A percentile compares a stretch with the other conserved stretches of the same genome.
These are phyloP conservation scores for Cryptophagus acutangulus DNA, from an alignment of 2,888 invertebrate species.

Conservation along the genomic window DNA sequence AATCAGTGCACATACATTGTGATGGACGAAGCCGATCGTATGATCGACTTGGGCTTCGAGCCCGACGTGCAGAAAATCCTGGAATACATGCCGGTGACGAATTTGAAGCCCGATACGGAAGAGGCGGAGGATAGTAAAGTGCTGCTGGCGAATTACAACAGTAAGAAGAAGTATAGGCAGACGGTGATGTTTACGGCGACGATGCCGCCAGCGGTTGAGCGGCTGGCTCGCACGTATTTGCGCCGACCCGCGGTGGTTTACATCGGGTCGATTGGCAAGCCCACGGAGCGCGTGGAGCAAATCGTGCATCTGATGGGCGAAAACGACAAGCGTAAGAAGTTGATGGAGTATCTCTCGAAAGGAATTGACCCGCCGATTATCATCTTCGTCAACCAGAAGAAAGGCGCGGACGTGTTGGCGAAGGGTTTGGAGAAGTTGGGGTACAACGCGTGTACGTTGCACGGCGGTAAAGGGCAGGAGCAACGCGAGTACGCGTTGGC, in stretches of 20 bases:
- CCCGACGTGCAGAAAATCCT: slow-evolving; percentile 96
- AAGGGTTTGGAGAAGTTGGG: slow-evolving; percentile 95
- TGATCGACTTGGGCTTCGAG: slow-evolving; percentile 99
- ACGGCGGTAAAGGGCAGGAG: slow-evolving; percentile 99
- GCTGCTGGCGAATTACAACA: slow-evolving; percentile 87
- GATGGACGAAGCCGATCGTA: slow-evolving; percentile 93
- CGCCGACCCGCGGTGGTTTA: slow-evolving; percentile 93
- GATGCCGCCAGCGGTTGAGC: slow-evolving; percentile 97
- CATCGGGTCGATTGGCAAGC: slow-evolving; percentile 92
- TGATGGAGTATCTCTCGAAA: slow-evolving; percentile 85
- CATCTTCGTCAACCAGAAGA: slow-evolving; percentile 99
- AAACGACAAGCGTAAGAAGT: slow-evolving; percentile 92
- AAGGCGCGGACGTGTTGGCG: slow-evolving; percentile 96
- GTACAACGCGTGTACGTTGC: slow-evolving; percentile 93
- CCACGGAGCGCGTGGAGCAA: slow-evolving; percentile 96
- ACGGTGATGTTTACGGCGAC: slow-evolving; percentile 99
- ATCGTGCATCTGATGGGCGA: slow-evolving; percentile 94
- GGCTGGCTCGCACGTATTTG: slow-evolving; percentile 89
- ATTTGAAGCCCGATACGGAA: slow-evolving; percentile 96
- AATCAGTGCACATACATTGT: slow-evolving; percentile 98
- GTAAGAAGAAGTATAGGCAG: slow-evolving; percentile 96
- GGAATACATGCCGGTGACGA: slow-evolving; percentile 96
- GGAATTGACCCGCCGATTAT: slow-evolving; percentile 97
- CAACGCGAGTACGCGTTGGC: slow-evolving; percentile 98
- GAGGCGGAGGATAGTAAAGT: slow-evolving; percentile 84